Base-by-base conservation (phyloP, 2,113 vertebrate species). In the Pterocles burchelli region DNA sequence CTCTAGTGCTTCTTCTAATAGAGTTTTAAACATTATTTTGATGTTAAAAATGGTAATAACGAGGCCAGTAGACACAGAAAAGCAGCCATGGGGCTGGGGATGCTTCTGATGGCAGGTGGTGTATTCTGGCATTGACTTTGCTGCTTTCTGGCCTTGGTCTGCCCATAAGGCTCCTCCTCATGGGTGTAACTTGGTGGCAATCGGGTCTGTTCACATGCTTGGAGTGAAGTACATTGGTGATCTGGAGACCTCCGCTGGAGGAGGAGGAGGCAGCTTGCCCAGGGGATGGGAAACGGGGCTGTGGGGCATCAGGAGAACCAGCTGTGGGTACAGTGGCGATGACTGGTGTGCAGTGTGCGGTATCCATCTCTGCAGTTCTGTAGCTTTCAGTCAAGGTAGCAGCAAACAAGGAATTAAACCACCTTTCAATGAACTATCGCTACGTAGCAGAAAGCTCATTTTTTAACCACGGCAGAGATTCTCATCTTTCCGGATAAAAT, bases 301-400 rank as follows among this genome's bases (percentile, higher is more conserved):
- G 71, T 19, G 72, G 79, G 2, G 2, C 2, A 10, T 11, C 49
- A 48, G 22, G 34, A 19, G 63, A 16, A 1, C 26, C 52, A 17
- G 63, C 1, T 0, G 0, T 20, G 52, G 80, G 26, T 75, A 25
- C 17, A 52, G n/a, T 1, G 1, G 59, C 1, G 4, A 2, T 65
- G 70, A 38, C 57, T 34, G 24, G 0, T 1, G 31, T 8, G 25
- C n/a, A 7, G 20, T 2, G 17, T 0, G 17, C 8, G 29, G 9
- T 7, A 28, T 21, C 8, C 1, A 5, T 38, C 67, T 21, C 13
- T 5, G 34, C 21, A 48, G 2, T 6, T 41, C 51, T 86, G 76
- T 25, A 54, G 36, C n/a, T 88, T 83, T 66, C 52, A 63, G 82
- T 11, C 84, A 43, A 48, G 26, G 77, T n/a, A 62, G 52, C 51